These are phyloP conservation scores for Diorhabda sublineata DNA, from an alignment of 1,140 invertebrate genomes.

Conservation along the genomic window DNA sequence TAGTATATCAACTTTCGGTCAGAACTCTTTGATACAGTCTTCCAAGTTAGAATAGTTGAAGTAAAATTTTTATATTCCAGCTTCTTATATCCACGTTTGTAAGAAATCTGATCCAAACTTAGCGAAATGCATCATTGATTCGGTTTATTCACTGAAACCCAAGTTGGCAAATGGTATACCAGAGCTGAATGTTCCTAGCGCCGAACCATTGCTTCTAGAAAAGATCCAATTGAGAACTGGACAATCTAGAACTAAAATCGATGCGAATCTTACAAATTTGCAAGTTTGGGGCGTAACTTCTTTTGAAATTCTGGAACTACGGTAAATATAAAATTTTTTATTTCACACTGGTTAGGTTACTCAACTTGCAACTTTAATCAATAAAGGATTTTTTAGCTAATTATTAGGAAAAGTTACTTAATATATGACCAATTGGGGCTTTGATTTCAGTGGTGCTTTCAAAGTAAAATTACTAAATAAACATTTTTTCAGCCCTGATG, in stretches of 20 bases:
- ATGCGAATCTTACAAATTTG: conserved; percentile 43
- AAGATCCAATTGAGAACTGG: conserved; percentile 46
- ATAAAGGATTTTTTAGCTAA: background rate
- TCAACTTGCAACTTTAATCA: background rate
- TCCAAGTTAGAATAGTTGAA: too few relatives aligned
- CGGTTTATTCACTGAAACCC: conserved; percentile 57
- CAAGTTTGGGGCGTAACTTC: conserved; percentile 38
- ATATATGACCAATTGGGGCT: too few relatives aligned
- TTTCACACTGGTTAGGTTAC: background rate
- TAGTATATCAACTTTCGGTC: too few relatives aligned
- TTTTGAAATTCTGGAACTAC: conserved; percentile 39
- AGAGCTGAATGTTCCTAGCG: conserved; percentile 61
- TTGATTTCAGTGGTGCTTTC: background rate
- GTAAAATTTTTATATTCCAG: conserved; percentile 44
- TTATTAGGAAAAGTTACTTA: background rate
- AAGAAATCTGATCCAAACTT: conserved; percentile 60
- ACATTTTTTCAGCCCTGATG: conserved; percentile 49
- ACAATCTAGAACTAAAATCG: conserved; percentile 33
- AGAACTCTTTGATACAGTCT: too few relatives aligned
- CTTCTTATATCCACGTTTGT: conserved; percentile 64
- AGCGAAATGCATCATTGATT: conserved; percentile 60
- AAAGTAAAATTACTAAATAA: background rate
- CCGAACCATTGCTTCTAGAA: conserved; percentile 61
- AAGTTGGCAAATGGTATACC: conserved; percentile 61
- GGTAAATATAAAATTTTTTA: conserved; percentile 25